Base-by-base conservation (phyloP, 2,888 invertebrate species). In the Nezara viridula region DNA sequence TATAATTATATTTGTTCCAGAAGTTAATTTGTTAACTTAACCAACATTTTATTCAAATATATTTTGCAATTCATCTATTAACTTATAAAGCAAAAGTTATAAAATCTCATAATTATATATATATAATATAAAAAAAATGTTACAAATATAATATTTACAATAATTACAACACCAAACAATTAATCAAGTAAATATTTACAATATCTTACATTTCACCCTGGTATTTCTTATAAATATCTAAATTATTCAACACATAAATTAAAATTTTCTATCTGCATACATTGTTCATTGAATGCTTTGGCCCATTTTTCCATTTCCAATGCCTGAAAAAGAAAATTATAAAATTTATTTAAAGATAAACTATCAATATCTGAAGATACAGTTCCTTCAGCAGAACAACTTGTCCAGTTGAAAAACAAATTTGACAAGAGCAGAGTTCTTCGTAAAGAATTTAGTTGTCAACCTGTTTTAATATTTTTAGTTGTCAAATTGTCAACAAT, bases 251-350 rank as follows among this genome's bases (percentile, higher is more conserved):
- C 90, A 60, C 89, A 88, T 19, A 91, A 89, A 89, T 89, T 90
- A 66, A 89, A 90, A 55, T 89, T 89, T 27, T 90, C 90, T 32
- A 91, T 89, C 60, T 90, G 88, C 60, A 89, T 89, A 85, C 91
- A 91, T 77, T 91, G 90, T 21, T 89, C 89, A 86, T 91, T 91
- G 90, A 91, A 91, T 86, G 89, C 86, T 86, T 90, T 85, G 21
- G 90, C 91, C 89, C 91, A 90, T 73, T 90, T 90, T 87, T 91
- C 90, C 49, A 90, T 60, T 55, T 91, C 91, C 85, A 90, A 90
- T 86, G 90, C 90, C 91, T 91, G 89, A 85, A 91, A 88, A 88
- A 60, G 66, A 40, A 60, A 66, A 60, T n/a, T 27, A 44, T 52
- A 52, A 60, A 19, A 50, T 32, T 50, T n/a, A 27, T 14, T 49